These are phyloP conservation scores for Oostethus manadensis DNA, from an alignment of 2,113 vertebrate species.

Conservation along the genomic window DNA sequence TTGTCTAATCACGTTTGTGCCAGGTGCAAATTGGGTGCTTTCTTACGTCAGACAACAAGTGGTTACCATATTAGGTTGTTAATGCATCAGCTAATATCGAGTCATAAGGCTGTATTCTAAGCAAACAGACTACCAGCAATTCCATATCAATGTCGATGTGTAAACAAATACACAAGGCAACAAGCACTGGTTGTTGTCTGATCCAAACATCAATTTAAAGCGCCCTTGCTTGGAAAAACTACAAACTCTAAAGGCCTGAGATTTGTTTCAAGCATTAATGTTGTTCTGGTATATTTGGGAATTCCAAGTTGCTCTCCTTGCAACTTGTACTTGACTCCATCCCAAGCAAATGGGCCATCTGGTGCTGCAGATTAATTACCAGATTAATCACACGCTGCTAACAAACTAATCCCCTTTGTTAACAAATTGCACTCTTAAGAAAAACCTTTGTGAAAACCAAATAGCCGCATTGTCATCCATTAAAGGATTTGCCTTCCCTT, in stretches of 20 bases:
- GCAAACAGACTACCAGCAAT: not conserved
- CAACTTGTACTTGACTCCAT: not conserved
- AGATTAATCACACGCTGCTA: constrained; percentile 21
- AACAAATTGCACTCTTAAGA: constrained; percentile 2
- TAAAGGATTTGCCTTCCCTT: constrained; percentile 6
- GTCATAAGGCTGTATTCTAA: not conserved
- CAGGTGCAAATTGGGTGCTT: constrained; percentile 32
- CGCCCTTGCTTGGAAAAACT: not conserved
- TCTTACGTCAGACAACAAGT: no score
- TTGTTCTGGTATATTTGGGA: not conserved
- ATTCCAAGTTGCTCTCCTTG: not conserved
- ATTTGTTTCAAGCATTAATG: not conserved
- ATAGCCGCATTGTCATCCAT: constrained; percentile 4
- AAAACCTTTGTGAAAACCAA: constrained; percentile 2
- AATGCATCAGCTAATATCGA: no score
- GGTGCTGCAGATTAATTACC: constrained; percentile 22
- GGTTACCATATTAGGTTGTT: no score
- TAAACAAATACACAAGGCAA: not conserved
- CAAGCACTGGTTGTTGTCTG: not conserved
- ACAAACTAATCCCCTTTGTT: constrained; percentile 13
- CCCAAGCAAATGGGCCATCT: constrained; percentile 13
- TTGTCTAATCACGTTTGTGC: constrained; percentile 46
- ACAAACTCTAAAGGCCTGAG: not conserved
- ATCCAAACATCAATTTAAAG: not conserved
- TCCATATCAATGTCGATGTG: not conserved